A percentile compares a stretch with the other conserved stretches of the same genome.
phyloP scores from a whole-genome alignment of 2,797 vertebrate genomes.

The Propithecus deckenii region DNA sequence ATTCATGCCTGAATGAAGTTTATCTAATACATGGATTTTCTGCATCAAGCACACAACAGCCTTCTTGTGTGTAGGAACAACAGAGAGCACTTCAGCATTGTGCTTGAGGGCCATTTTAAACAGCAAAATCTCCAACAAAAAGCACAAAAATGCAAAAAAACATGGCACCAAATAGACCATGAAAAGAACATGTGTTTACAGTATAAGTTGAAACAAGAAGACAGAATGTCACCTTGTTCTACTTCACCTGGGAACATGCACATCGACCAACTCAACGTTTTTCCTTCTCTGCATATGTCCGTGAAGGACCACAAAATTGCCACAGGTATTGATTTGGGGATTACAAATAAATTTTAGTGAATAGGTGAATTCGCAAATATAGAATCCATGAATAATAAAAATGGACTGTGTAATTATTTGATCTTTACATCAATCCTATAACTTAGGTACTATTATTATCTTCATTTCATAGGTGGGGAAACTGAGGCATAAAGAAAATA shows the following conservation, averaged over 20 bases:
- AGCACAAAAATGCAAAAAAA: neutral
- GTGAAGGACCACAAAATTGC: neutral
- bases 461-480: neutral
- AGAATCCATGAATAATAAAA: neutral
- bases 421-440: neutral
- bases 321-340: neutral
- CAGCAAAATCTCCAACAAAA: neutral
- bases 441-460: neutral
- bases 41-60: neutral
- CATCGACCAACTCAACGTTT: too few species aligned
- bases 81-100: neutral
- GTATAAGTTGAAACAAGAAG: neutral
- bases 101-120: neutral
- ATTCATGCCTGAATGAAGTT: neutral
- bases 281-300: neutral
- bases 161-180: neutral
- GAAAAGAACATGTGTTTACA: neutral
- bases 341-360: neutral
- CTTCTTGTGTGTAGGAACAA: too few species aligned
- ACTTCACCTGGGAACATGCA: neutral
- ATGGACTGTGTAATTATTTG: neutral
- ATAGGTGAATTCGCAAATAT: neutral
- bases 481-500: neutral
- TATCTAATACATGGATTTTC: neutral
- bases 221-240: rapidly evolving